These are phyloP conservation scores for Sula dactylatra DNA, from an alignment of 2,113 vertebrate genomes.

Conservation along the genomic window DNA sequence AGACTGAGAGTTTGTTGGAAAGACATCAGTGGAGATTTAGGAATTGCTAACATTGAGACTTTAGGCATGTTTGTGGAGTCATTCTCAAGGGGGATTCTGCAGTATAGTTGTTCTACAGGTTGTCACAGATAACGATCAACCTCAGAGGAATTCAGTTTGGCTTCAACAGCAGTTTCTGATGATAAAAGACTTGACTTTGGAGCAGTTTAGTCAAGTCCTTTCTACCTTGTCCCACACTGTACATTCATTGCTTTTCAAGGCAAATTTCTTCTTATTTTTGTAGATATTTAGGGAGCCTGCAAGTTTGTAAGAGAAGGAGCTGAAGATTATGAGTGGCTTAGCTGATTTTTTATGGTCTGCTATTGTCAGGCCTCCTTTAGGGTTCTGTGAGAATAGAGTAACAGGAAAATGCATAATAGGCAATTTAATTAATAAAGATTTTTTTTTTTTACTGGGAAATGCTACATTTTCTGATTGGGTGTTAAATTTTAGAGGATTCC, in stretches of 20 bases:
- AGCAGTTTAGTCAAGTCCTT: not conserved
- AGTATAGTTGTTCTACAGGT: not conserved
- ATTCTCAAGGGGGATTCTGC: not conserved
- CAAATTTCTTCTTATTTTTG: not conserved
- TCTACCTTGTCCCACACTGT: not conserved
- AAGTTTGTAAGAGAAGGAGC: not conserved
- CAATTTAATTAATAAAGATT: not conserved
- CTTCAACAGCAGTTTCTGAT: not conserved
- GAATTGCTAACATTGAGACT: not conserved
- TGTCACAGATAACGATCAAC: not conserved
- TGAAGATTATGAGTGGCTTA: not conserved
- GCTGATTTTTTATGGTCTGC: not conserved
- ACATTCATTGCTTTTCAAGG: not conserved
- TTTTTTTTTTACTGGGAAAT: not conserved
- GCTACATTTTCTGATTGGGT: not conserved
- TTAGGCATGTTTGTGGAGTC: not conserved
- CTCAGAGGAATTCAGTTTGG: not conserved
- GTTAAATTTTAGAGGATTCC: not conserved
- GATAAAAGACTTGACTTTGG: not conserved
- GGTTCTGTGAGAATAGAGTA: not conserved
- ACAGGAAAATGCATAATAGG: not conserved
- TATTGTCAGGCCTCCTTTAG: not conserved
- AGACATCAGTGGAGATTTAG: not conserved
- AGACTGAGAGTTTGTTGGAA: not conserved
- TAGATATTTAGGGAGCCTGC: not conserved